Percentiles rank a stretch among this genome's conserved stretches.
Conservation (phyloP, 92 coral and sea anemone genomes). For the Meandrina meandrites region DNA sequence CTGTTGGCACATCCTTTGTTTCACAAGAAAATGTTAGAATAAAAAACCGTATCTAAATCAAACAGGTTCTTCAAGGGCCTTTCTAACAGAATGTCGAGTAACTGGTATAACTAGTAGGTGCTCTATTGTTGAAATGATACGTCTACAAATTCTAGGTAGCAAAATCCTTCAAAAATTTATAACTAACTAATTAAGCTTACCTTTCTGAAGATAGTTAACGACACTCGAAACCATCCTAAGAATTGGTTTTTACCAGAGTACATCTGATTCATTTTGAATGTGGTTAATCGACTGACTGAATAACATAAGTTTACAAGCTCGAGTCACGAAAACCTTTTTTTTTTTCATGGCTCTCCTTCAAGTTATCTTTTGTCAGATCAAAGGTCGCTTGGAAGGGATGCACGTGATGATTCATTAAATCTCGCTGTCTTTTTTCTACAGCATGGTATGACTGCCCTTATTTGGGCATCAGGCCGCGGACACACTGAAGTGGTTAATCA, state of each 20-base stretch:
- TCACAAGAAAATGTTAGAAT: not conserved
- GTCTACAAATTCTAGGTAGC: not conserved
- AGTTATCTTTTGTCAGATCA: not conserved
- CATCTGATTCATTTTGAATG: not conserved
- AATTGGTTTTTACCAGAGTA: not conserved
- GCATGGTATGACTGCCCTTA: slow-evolving; percentile 99
- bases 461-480: slow-evolving; percentile 99
- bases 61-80: not conserved
- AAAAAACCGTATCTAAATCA: not conserved
- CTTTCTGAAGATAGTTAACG: not conserved
- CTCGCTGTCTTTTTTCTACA: slow-evolving; percentile 31
- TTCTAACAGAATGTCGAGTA: not conserved
- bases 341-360: not conserved
- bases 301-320: not conserved
- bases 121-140: not conserved
- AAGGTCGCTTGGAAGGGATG: not conserved
- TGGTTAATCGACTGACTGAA: not conserved
- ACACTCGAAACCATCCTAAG: not conserved
- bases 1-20: not conserved
- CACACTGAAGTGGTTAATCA: slow-evolving; percentile 85
- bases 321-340: not conserved
- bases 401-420: not conserved
- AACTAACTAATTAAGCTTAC: not conserved
- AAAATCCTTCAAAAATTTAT: not conserved
- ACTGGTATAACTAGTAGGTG: not conserved